These are phyloP conservation scores for Phylloscopus trochilus DNA, from an alignment of 2,113 vertebrate genomes.

Conservation along the genomic window DNA sequence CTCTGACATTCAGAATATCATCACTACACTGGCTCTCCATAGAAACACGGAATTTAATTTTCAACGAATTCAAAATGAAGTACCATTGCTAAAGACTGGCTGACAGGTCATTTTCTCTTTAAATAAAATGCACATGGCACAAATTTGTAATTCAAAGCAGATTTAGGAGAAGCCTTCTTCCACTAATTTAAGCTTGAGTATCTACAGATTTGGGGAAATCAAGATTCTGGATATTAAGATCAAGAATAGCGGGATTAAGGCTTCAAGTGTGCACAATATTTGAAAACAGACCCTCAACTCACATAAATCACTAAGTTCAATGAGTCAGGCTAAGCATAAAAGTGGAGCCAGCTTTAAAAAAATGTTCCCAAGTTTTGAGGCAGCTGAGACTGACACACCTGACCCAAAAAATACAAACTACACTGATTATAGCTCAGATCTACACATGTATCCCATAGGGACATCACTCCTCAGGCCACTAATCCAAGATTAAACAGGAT, in stretches of 20 bases:
- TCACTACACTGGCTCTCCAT: background rate
- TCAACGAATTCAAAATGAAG: background rate
- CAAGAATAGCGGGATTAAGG: background rate
- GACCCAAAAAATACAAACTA: background rate
- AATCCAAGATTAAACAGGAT: background rate
- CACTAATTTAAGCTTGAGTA: background rate
- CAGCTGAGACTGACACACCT: background rate
- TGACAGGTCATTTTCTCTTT: background rate
- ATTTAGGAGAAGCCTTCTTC: background rate
- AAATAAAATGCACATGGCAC: background rate
- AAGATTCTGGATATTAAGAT: background rate
- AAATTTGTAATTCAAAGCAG: background rate
- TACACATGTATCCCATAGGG: background rate
- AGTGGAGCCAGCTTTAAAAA: background rate
- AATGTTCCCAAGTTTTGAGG: background rate
- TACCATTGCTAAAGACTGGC: background rate
- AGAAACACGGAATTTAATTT: background rate
- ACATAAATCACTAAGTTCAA: background rate
- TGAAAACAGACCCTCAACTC: background rate
- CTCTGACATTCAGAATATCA: background rate
- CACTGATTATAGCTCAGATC: background rate
- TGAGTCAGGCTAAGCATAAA: background rate
- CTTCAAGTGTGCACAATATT: background rate
- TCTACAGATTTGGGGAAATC: background rate
- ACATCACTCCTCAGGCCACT: background rate